Percentiles rank a stretch among this genome's conserved stretches.
Conservation (phyloP, 2,888 invertebrate genomes). For the Thysanoteuthis rhombus region DNA sequence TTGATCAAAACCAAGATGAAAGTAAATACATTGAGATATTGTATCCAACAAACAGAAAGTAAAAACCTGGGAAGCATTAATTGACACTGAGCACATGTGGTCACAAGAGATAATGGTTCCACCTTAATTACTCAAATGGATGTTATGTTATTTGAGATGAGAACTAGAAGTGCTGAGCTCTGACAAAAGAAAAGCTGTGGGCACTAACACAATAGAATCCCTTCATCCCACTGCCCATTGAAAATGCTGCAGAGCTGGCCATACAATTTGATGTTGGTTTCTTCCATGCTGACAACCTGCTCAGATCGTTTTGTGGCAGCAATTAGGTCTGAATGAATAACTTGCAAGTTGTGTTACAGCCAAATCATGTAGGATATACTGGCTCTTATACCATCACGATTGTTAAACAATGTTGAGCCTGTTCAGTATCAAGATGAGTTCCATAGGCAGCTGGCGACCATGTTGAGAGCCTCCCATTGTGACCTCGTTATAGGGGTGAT, state of each 20-base stretch:
- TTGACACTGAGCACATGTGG: neutral
- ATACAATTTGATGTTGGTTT: neutral
- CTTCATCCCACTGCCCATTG: neutral
- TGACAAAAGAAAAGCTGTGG: neutral
- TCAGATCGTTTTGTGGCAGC: neutral
- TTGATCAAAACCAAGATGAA: too few relatives aligned
- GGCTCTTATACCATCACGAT: too few relatives aligned
- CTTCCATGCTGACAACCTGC: neutral
- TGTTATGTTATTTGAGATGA: neutral
- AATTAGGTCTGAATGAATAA: neutral
- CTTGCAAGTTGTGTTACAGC: too few relatives aligned
- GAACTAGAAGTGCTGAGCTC: neutral
- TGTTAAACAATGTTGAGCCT: too few relatives aligned
- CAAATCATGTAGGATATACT: too few relatives aligned
- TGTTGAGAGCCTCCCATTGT: too few relatives aligned
- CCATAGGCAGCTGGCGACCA: too few relatives aligned
- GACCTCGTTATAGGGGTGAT: too few relatives aligned
- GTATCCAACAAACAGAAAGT: too few relatives aligned
- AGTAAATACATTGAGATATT: too few relatives aligned
- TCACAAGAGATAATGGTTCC: neutral
- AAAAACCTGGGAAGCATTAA: neutral
- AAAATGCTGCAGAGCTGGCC: neutral
- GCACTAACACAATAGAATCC: neutral
- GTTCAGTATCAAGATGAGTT: too few relatives aligned
- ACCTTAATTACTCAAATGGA: neutral